These are phyloP conservation scores for Lutraria rhynchaena DNA, from an alignment of 1,140 invertebrate species.

Conservation along the genomic window DNA sequence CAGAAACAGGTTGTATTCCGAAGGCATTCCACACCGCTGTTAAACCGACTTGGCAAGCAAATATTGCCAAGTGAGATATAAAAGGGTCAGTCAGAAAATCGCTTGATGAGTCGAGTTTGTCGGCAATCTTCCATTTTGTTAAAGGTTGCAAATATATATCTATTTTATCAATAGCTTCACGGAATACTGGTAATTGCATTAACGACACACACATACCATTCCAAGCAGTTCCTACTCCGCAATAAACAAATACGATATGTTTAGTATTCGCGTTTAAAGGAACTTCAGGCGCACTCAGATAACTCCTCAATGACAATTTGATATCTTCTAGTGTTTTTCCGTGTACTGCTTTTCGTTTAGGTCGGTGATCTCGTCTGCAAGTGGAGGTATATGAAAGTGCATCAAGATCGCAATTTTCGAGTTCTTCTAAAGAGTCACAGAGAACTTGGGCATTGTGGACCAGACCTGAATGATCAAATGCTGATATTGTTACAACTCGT, in stretches of 20 bases:
- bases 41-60: slow-evolving; percentile 73
- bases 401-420: slow-evolving; percentile 3
- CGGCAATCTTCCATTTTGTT: slow-evolving; percentile 60
- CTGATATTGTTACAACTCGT: no score
- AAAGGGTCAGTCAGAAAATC: slow-evolving; percentile 61
- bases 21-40: slow-evolving; percentile 63
- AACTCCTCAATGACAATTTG: slow-evolving; percentile 21
- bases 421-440: no score
- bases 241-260: slow-evolving; percentile 66
- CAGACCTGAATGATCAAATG: no score
- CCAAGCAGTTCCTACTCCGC: slow-evolving; percentile 72
- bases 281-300: slow-evolving; percentile 23
- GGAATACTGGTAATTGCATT: slow-evolving; percentile 55
- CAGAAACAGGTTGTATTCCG: slow-evolving; percentile 64
- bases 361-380: slow-evolving; percentile 36
- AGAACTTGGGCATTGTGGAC: no score
- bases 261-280: no score
- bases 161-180: slow-evolving; percentile 57
- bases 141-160: slow-evolving; percentile 59
- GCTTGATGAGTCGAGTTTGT: slow-evolving; percentile 36
- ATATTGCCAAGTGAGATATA: slow-evolving; percentile 68
- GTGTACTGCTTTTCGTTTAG: slow-evolving; percentile 5
- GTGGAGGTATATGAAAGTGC: slow-evolving; percentile 65
- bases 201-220: slow-evolving; percentile 67
- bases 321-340: slow-evolving; percentile 23